Conservation (phyloP, 2,888 invertebrate genomes). For the Ernsta delagoae region DNA sequence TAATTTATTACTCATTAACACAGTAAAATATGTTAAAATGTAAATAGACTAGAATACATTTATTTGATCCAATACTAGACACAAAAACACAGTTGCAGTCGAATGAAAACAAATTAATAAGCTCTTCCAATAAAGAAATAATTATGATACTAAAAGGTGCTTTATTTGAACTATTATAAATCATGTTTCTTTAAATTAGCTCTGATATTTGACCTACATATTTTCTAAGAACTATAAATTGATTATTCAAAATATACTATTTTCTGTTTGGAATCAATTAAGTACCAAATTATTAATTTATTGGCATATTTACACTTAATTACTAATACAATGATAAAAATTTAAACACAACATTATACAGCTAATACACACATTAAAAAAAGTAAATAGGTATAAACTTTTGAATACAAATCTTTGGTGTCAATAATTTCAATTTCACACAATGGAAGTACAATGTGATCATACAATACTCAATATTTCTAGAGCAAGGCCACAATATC, state of each 20-base stretch:
- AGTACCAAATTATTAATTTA: neutral
- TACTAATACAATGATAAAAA: neutral
- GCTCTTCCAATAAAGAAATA: conserved; percentile 13
- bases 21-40: conserved; percentile 35
- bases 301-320: neutral
- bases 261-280: neutral
- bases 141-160: no score
- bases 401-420: conserved; percentile 22
- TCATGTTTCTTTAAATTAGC: no score
- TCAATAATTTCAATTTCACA: conserved; percentile 41
- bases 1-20: conserved; percentile 12
- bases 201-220: no score
- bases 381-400: conserved; percentile 19
- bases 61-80: conserved; percentile 7
- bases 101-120: neutral
- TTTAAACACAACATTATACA: conserved; percentile 20
- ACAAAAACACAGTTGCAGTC: neutral
- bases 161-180: no score
- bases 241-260: no score
- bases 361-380: conserved; percentile 28
- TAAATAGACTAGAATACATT: conserved; percentile 45
- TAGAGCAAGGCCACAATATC: conserved; percentile 75
- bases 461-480: conserved; percentile 22
- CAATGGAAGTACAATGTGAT: conserved; percentile 63
- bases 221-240: no score